A percentile compares a stretch with the other conserved stretches of the same genome.
These are phyloP conservation scores for Polydrusus tereticollis DNA, from an alignment of 2,888 invertebrate species.

Conservation along the genomic window DNA sequence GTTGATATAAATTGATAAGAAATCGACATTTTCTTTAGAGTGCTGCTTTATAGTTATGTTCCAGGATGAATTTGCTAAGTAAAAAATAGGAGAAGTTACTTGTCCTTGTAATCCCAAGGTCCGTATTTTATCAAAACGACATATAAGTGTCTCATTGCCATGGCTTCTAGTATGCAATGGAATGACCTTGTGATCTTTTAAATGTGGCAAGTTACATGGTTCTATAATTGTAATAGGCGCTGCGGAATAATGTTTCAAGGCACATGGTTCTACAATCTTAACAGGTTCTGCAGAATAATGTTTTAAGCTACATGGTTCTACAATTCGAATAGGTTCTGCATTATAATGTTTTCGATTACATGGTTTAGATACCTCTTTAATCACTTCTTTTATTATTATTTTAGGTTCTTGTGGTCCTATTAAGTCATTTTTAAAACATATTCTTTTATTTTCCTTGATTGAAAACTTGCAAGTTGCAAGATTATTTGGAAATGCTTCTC, in stretches of 20 bases:
- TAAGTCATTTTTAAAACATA: background rate
- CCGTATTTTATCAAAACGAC: background rate
- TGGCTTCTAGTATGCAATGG: background rate
- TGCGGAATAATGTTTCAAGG: background rate
- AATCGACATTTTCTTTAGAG: background rate
- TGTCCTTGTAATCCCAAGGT: background rate
- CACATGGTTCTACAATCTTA: background rate
- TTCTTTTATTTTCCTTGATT: background rate
- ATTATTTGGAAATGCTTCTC: background rate
- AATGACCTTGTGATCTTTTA: background rate
- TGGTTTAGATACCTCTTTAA: background rate
- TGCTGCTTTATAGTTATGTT: background rate
- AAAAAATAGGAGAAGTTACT: background rate
- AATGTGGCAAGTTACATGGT: no score
- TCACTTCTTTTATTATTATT: background rate
- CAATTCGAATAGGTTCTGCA: background rate
- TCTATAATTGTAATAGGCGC: no score
- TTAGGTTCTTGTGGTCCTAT: background rate
- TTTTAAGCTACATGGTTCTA: background rate
- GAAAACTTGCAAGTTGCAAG: background rate
- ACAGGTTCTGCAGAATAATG: background rate
- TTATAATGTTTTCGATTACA: background rate
- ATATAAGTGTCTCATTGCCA: background rate
- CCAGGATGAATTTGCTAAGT: background rate
- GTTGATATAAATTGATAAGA: background rate